Evolutionary conservation across 2,888 invertebrate genomes (phyloP).

Genomic region (Schizaphis graminum): DNA sequence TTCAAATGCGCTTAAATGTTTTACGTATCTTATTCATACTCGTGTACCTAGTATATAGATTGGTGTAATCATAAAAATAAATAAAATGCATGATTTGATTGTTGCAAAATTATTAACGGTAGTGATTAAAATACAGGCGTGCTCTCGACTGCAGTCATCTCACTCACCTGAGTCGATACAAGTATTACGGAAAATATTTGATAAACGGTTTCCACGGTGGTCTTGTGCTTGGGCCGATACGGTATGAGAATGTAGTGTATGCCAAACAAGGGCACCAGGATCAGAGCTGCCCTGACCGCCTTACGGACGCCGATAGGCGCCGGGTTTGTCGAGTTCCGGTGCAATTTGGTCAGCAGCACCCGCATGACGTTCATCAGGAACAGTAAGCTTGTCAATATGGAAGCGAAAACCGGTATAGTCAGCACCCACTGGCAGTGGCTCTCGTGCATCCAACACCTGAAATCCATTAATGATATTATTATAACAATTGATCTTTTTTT

Average conservation of each 20-base stretch:
- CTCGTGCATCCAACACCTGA: constrained; percentile 83
- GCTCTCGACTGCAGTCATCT: background rate
- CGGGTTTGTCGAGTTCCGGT: constrained; percentile 77
- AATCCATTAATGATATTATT: background rate
- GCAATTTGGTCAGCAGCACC: constrained; percentile 85
- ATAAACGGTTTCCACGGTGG: constrained; percentile 83
- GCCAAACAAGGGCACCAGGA: constrained; percentile 91
- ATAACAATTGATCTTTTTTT: background rate
- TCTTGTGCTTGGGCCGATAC: constrained; percentile 79
- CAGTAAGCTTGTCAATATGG: constrained; percentile 84
- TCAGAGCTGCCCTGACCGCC: constrained; percentile 82
- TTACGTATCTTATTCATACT: background rate
- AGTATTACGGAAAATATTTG: constrained; percentile 88
- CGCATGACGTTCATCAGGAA: constrained; percentile 92
- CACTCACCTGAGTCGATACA: constrained; percentile 86
- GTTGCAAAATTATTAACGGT: background rate
- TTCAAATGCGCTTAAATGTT: background rate
- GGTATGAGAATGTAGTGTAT: constrained; percentile 91
- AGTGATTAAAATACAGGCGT: background rate
- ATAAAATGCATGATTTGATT: background rate
- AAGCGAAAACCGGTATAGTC: constrained; percentile 82
- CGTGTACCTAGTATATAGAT: background rate
- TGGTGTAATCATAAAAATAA: background rate
- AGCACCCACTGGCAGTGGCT: constrained; percentile 80
- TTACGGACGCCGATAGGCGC: constrained; percentile 76